Percentiles rank a stretch among this genome's conserved stretches.
phyloP scores from a whole-genome alignment of 2,888 invertebrate genomes.

The Luperina testacea region DNA sequence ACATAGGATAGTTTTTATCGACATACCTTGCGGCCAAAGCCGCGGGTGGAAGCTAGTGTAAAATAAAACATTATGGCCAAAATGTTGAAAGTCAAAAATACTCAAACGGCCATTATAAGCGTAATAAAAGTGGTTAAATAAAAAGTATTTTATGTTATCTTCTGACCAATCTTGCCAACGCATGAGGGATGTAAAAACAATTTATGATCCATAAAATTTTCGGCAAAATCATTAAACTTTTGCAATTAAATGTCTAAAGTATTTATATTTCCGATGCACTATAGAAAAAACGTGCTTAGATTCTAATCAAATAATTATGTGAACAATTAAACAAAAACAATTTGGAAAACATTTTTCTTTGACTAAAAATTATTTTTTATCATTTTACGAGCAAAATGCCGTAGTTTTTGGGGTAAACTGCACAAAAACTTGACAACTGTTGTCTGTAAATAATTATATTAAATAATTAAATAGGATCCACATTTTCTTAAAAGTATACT shows the following conservation, averaged over 20 bases:
- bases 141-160: constrained; percentile 70
- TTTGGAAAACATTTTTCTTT: constrained; percentile 36
- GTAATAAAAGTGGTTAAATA: constrained; percentile 67
- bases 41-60: neutral
- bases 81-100: constrained; percentile 50
- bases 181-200: constrained; percentile 61
- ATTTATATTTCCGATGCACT: constrained; percentile 51
- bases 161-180: constrained; percentile 62
- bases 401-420: constrained; percentile 3
- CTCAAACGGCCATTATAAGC: constrained; percentile 57
- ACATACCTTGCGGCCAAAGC: no score
- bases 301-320: constrained; percentile 41
- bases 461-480: neutral
- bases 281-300: constrained; percentile 29
- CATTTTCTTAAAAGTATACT: neutral
- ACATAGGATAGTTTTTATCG: no score
- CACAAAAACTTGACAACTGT: neutral
- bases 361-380: constrained; percentile 17
- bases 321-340: constrained; percentile 24
- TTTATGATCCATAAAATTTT: constrained; percentile 71
- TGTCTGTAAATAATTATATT: neutral
- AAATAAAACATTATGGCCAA: neutral
- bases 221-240: constrained; percentile 68
- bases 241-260: constrained; percentile 60
- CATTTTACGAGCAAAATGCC: constrained; percentile 1